Evolutionary conservation across 2,888 invertebrate genomes (phyloP).

Genomic region (Entomobrya multifasciata): DNA sequence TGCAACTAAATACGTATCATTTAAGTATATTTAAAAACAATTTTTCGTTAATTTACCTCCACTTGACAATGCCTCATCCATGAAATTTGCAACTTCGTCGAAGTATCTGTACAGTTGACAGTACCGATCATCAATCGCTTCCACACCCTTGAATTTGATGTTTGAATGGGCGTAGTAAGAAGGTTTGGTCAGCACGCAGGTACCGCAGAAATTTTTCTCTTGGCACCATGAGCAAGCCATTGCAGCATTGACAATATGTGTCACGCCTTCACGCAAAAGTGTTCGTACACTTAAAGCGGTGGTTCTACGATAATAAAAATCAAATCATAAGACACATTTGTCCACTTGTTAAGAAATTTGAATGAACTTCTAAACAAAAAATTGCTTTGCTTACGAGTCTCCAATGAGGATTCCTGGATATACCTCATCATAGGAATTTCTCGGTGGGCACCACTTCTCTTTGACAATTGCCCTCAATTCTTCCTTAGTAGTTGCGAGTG

Average conservation of each 20-base stretch:
- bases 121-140: constrained; percentile 82
- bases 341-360: too few species aligned
- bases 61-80: constrained; percentile 80
- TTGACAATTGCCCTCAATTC: constrained; percentile 75
- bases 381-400: constrained; percentile 82
- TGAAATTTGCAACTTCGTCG: constrained; percentile 82
- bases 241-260: constrained; percentile 77
- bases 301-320: constrained; percentile 54
- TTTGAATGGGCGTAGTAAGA: constrained; percentile 63
- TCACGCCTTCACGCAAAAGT: constrained; percentile 74
- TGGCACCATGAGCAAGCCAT: constrained; percentile 74
- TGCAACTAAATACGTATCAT: too few species aligned
- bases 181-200: constrained; percentile 70
- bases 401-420: constrained; percentile 82
- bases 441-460: constrained; percentile 81
- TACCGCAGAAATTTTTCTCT: constrained; percentile 72
- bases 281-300: constrained; percentile 74
- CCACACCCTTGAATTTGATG: constrained; percentile 81
- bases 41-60: constrained; percentile 68
- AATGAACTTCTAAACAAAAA: too few species aligned
- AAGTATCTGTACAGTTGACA: constrained; percentile 82
- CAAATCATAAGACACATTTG: too few species aligned
- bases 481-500: constrained; percentile 56
- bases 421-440: constrained; percentile 82
- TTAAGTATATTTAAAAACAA: too few species aligned